Conservation (phyloP, 2,113 vertebrate species). For the Amblyornis subalaris region DNA sequence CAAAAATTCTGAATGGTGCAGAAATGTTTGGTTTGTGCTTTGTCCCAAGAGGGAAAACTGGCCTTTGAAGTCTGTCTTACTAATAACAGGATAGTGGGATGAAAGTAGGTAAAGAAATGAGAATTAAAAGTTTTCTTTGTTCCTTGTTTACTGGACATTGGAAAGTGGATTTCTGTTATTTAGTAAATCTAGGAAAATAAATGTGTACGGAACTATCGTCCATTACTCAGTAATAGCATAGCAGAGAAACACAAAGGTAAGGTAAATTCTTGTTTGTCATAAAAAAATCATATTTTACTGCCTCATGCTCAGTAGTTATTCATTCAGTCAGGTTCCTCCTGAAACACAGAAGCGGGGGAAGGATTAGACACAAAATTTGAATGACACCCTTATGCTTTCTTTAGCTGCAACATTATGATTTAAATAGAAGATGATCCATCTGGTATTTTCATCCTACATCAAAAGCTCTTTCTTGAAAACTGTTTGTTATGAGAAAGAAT, state of each 20-base stretch:
- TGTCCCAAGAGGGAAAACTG: neutral
- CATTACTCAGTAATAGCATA: neutral
- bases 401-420: neutral
- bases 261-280: neutral
- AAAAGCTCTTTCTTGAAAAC: neutral
- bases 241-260: neutral
- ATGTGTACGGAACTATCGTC: neutral
- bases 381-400: slow-evolving; percentile 8
- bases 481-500: neutral
- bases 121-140: neutral
- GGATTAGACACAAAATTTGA: neutral
- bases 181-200: neutral
- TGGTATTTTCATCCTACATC: slow-evolving; percentile 15
- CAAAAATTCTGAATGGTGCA: neutral
- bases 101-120: neutral
- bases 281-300: neutral
- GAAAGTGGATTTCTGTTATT: neutral
- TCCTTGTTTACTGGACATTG: neutral
- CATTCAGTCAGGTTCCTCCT: neutral
- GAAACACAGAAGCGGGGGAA: neutral
- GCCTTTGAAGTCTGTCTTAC: neutral
- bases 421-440: slow-evolving; percentile 16
- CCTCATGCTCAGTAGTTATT: neutral
- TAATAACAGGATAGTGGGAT: neutral
- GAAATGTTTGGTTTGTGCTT: neutral